Evolutionary conservation across 2,888 invertebrate genomes (phyloP).

Genomic region (Poecilobothrus nobilitatus): DNA sequence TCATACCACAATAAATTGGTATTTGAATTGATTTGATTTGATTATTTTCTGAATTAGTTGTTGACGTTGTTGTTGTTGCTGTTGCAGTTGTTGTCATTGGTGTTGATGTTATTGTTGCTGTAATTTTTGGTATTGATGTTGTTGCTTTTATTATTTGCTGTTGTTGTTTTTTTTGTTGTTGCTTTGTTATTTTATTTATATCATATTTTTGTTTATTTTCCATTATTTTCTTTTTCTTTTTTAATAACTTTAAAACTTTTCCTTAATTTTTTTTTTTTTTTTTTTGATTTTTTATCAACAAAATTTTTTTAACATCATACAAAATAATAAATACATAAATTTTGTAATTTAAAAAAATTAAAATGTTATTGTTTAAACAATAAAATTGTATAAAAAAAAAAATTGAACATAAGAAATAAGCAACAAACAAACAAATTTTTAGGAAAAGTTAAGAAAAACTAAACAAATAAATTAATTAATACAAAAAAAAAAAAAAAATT

Average conservation of each 20-base stretch:
- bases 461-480: not conserved
- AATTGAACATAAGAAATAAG: not conserved
- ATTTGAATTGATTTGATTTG: slow-evolving; percentile 2
- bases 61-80: slow-evolving; percentile 28
- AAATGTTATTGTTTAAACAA: too few species aligned
- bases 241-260: not conserved
- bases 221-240: not conserved
- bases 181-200: not conserved
- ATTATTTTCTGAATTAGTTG: slow-evolving; percentile 25
- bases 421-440: not conserved
- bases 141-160: not conserved
- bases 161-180: slow-evolving; percentile 9
- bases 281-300: too few species aligned
- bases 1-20: slow-evolving; percentile 22
- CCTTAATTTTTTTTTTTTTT: too few species aligned
- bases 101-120: slow-evolving; percentile 15
- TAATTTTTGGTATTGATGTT: not conserved
- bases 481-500: not conserved
- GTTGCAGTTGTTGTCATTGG: slow-evolving; percentile 10
- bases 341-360: too few species aligned
- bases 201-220: not conserved
- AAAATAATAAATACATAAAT: too few species aligned
- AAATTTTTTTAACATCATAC: too few species aligned
- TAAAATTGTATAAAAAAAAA: too few species aligned
- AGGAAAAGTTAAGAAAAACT: not conserved